phyloP scores from a whole-genome alignment of 1,140 invertebrate genomes.

The Portunus trituberculatus region DNA sequence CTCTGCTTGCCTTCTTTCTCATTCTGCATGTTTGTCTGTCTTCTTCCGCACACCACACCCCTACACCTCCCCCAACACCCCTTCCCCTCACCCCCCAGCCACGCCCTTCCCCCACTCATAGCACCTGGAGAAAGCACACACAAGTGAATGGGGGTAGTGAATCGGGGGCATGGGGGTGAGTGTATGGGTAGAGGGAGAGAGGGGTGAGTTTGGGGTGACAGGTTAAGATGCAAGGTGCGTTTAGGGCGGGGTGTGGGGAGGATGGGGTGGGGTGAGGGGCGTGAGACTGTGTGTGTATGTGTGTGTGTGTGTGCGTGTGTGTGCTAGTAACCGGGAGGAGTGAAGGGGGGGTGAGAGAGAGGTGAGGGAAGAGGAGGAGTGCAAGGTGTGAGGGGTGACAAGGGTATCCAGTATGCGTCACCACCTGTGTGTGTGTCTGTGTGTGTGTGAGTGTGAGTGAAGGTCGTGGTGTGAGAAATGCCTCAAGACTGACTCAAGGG shows the following conservation, averaged over 20 bases:
- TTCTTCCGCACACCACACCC: not conserved
- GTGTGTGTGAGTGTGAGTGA: not conserved
- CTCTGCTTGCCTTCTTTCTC: too few species aligned
- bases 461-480: not conserved
- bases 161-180: not conserved
- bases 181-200: not conserved
- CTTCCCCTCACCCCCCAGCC: not conserved
- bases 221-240: too few species aligned
- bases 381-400: not conserved
- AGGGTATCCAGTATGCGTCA: not conserved
- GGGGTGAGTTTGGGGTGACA: too few species aligned
- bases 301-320: not conserved
- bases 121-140: not conserved
- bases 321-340: not conserved
- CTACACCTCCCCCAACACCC: not conserved
- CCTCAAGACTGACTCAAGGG: conserved; percentile 9
- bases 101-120: not conserved
- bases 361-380: too few species aligned
- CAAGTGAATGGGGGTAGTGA: not conserved
- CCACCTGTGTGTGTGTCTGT: conserved; percentile 5
- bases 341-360: too few species aligned
- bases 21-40: not conserved
- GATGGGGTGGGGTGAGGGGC: not conserved
- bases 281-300: conserved; percentile 4
- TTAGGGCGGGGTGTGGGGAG: too few species aligned